phyloP scores from a whole-genome alignment of 1,140 invertebrate species.

The Plutomurus gul region DNA sequence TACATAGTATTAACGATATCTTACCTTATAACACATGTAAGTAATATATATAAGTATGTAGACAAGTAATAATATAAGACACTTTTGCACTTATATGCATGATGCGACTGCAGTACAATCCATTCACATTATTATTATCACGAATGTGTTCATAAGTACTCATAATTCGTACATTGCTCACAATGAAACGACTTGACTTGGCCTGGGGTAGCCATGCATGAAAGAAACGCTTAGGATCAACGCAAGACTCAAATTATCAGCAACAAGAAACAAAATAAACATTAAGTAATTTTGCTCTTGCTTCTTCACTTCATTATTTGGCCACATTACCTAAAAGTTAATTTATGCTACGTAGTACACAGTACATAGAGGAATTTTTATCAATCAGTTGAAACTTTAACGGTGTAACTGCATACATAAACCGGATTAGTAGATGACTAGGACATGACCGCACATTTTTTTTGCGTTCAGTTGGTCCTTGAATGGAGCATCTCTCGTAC shows the following conservation, averaged over 20 bases:
- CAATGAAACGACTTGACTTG: neutral
- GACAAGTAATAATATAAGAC: too few species aligned
- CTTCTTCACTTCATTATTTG: conserved; percentile 14
- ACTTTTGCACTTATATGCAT: too few species aligned
- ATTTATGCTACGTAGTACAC: neutral
- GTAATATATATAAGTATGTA: too few species aligned
- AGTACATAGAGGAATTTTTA: too few species aligned
- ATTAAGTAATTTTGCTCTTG: conserved; percentile 8
- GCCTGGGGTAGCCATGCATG: neutral
- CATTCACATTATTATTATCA: neutral
- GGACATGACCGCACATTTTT: too few species aligned
- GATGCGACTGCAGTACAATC: too few species aligned
- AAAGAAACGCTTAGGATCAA: conserved; percentile 25
- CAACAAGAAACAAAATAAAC: neutral
- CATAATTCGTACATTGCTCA: too few species aligned
- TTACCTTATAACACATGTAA: too few species aligned
- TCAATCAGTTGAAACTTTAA: neutral
- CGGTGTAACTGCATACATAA: neutral
- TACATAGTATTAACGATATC: too few species aligned
- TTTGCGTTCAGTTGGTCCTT: too few species aligned
- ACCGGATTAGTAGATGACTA: neutral
- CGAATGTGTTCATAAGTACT: neutral
- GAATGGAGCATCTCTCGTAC: too few species aligned
- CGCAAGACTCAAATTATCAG: neutral
- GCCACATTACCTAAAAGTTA: too few species aligned